Conservation (phyloP, 2,888 invertebrate species). For the Hyppa rectilinea region DNA sequence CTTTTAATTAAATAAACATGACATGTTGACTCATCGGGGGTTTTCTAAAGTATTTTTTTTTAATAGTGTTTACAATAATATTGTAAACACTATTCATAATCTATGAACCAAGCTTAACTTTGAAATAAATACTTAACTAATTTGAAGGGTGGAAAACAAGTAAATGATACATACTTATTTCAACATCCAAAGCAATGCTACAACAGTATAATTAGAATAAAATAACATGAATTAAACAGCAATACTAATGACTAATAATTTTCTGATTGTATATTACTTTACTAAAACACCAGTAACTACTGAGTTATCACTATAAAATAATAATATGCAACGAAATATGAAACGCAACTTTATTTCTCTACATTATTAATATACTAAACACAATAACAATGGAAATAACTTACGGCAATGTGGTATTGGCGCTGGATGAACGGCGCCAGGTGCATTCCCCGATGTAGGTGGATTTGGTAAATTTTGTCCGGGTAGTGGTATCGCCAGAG, state of each 20-base stretch:
- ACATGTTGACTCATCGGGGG: background rate
- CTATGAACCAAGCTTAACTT: background rate
- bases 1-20: background rate
- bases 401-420: constrained; percentile 87
- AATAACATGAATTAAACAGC: constrained; percentile 5
- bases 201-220: background rate
- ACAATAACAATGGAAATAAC: constrained; percentile 58
- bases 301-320: no score
- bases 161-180: background rate
- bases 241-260: background rate
- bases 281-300: no score
- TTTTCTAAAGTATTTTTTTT: background rate
- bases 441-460: constrained; percentile 34
- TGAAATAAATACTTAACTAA: background rate
- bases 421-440: constrained; percentile 80
- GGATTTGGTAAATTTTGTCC: constrained; percentile 40
- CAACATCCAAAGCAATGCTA: background rate
- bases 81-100: background rate
- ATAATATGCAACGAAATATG: background rate
- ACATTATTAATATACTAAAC: background rate
- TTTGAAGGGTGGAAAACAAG: background rate
- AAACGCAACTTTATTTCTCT: background rate
- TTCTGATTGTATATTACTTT: background rate
- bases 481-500: constrained; percentile 35
- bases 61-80: background rate